Conservation (phyloP, 2,113 vertebrate genomes). For the Engystomops pustulosus region DNA sequence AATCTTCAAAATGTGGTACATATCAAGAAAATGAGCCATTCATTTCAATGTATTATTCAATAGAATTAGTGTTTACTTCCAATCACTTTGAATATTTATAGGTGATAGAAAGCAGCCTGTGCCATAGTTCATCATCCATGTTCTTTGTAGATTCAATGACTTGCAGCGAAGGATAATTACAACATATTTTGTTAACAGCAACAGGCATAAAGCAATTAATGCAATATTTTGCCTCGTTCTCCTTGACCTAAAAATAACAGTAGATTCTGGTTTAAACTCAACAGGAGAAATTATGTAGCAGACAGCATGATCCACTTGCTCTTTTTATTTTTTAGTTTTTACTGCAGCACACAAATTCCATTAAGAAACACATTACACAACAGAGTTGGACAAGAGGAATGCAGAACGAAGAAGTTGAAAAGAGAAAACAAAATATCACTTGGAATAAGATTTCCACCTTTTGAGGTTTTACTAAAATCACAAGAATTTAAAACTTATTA, state of each 20-base stretch:
- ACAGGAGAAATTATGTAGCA: conserved; percentile 23
- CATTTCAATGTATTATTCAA: conserved; percentile 49
- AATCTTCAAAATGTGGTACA: conserved; percentile 52
- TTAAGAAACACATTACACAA: background rate
- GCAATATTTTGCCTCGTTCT: conserved; percentile 30
- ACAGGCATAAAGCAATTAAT: conserved; percentile 34
- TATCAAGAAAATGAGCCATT: conserved; percentile 51
- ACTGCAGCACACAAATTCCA: background rate
- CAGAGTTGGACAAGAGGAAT: background rate
- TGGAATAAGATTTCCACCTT: too few species aligned
- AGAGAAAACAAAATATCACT: too few species aligned
- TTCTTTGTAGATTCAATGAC: conserved; percentile 6
- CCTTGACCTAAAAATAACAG: conserved; percentile 26
- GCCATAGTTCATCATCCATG: background rate
- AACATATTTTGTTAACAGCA: conserved; percentile 47
- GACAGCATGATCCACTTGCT: background rate
- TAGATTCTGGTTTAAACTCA: conserved; percentile 26
- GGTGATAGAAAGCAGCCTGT: conserved; percentile 29
- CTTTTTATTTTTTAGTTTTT: background rate
- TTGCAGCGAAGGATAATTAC: conserved; percentile 5
- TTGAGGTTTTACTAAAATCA: background rate
- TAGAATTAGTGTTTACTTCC: conserved; percentile 42
- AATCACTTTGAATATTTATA: conserved; percentile 34
- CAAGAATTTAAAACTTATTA: background rate
- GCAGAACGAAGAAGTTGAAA: background rate